These are phyloP conservation scores for Smutsia gigantea DNA, from an alignment of 2,797 vertebrate species.

Conservation along the genomic window DNA sequence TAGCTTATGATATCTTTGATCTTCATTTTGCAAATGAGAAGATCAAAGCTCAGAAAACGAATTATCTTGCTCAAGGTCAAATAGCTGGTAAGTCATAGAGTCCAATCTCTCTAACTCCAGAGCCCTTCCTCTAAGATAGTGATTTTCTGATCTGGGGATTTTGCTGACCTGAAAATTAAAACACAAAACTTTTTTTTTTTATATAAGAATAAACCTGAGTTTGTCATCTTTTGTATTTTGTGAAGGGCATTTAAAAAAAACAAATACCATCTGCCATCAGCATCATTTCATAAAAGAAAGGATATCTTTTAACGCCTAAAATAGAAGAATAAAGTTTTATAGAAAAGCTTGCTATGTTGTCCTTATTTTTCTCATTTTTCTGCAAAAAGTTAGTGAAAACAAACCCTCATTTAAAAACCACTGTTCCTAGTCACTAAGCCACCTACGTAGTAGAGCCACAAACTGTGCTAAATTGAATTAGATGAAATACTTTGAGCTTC, in stretches of 20 bases:
- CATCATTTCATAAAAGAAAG: neutral
- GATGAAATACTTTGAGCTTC: neutral
- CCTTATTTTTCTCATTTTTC: conserved; percentile 21
- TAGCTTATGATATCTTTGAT: conserved; percentile 6
- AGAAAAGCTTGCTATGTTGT: neutral
- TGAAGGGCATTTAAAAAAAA: conserved; percentile 23
- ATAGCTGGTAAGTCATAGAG: neutral
- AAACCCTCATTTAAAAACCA: neutral
- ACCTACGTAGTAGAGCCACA: neutral
- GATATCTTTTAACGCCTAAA: neutral
- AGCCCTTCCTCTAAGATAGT: neutral
- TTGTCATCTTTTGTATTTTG: neutral
- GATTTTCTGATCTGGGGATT: neutral
- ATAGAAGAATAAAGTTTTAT: neutral
- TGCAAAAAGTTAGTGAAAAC: neutral
- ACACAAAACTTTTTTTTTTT: neutral
- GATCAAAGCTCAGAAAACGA: conserved; percentile 23
- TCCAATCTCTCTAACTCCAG: neutral
- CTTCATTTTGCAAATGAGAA: conserved; percentile 32
- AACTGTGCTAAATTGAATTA: neutral
- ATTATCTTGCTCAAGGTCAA: conserved; percentile 18
- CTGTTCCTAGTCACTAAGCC: neutral
- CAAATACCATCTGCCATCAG: neutral
- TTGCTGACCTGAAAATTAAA: conserved; percentile 28
- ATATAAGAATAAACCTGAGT: neutral